Base-by-base conservation (phyloP, 2,888 invertebrate genomes). In the Tribolium freemani region DNA sequence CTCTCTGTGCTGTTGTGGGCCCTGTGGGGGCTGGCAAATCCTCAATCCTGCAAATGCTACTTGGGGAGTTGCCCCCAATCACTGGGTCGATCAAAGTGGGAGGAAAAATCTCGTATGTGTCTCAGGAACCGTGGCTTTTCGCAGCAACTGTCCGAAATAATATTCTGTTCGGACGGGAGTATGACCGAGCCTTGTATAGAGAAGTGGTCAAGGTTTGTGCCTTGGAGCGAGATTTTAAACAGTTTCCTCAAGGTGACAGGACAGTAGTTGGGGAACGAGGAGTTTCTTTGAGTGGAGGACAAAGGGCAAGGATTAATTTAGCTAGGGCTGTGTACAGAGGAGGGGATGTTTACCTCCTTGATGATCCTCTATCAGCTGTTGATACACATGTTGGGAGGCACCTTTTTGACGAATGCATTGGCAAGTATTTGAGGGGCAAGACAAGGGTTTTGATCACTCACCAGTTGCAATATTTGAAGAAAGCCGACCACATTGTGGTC, bases 121-220 rank as follows among this genome's bases (percentile, higher is more conserved):
- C 93, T 57, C 94, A 95, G 86, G 93, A 94, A 78, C 91, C 95
- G 0, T 96, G 95, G 95, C 85, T 92, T 0, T 92, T 92, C 78
- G 88, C 90, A 0, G 90, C 90, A 0, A 90, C 91, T 1, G 89
- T 96, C 0, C 87, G 91, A 31, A 92, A 94, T 78, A 96, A 96
- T 83, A 93, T 96, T 73, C 86, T 94, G 8, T 95, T 96, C 83
- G 95, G 94, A 0, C 87, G 89, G 74, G 87, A 89, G 0, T 91
- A 89, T 77, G 88, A 90, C 74, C 87, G 88, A 72, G 79, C 86
- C n/a, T 87, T 88, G 10, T 87, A 87, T 73, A 78, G 79, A 26
- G 72, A 82, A 51, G 85, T 88, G 2, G 88, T 93, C 13, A 88
- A 86, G 38, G 91, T 89, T 0, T 93, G 92, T 80, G 90, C 91